Conservation (phyloP, 2,113 vertebrate species). For the Oncorhynchus tshawytscha region DNA sequence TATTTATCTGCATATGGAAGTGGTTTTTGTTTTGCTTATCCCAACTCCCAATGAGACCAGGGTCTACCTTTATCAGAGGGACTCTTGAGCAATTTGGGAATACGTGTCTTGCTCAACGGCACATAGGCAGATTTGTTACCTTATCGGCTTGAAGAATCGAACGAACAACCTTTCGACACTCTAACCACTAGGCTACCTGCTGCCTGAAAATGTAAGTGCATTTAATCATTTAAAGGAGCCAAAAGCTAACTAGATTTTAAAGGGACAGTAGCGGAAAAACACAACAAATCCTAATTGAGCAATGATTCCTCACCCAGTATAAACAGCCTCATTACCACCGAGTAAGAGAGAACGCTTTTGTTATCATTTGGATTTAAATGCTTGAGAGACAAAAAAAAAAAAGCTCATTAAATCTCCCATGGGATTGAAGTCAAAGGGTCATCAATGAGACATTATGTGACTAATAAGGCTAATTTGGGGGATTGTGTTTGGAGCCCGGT, state of each 20-base stretch:
- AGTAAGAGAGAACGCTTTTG: background rate
- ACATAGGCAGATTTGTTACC: too few relatives aligned
- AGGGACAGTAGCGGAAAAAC: background rate
- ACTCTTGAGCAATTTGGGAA: too few relatives aligned
- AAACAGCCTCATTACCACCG: background rate
- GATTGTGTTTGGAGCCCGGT: slow-evolving; percentile 18
- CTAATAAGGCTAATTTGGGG: slow-evolving; percentile 47
- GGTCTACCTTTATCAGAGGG: too few relatives aligned
- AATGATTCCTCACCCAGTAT: background rate
- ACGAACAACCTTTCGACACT: too few relatives aligned
- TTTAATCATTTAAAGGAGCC: background rate
- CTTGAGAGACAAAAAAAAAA: background rate
- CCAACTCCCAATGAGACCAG: too few relatives aligned
- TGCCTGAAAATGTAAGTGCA: too few relatives aligned
- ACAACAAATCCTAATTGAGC: background rate
- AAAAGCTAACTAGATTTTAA: background rate
- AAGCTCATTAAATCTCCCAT: background rate
- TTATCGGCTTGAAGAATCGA: too few relatives aligned
- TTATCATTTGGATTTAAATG: background rate
- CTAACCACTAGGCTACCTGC: too few relatives aligned
- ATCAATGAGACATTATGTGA: slow-evolving; percentile 13
- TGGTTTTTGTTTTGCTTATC: too few relatives aligned
- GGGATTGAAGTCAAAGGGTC: slow-evolving; percentile 3
- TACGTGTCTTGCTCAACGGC: too few relatives aligned
- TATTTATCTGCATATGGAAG: too few relatives aligned